phyloP scores from a whole-genome alignment of 2,113 vertebrate genomes.

The Corythoichthys haematopterus region DNA sequence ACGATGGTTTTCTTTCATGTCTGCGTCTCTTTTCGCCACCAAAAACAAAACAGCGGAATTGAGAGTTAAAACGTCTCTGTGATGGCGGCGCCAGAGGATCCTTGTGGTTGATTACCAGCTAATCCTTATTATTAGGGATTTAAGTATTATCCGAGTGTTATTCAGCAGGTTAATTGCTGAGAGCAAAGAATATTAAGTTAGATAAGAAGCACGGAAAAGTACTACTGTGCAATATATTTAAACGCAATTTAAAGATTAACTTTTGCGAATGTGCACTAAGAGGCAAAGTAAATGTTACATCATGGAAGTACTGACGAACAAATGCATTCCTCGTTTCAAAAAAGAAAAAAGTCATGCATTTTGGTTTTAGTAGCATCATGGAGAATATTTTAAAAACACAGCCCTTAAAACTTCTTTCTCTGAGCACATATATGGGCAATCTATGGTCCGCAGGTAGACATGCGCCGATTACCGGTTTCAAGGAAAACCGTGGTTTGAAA shows the following conservation, averaged over 20 bases:
- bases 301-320: not conserved
- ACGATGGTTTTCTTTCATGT: slow-evolving; percentile 36
- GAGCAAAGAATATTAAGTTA: not conserved
- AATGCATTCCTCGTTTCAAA: not conserved
- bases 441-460: too few species aligned
- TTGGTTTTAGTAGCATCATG: not conserved
- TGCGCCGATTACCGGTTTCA: too few species aligned
- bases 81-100: slow-evolving; percentile 8
- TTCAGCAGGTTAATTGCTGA: slow-evolving; percentile 3
- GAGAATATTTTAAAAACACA: too few species aligned
- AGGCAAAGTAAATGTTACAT: not conserved
- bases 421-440: not conserved
- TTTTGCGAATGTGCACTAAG: not conserved
- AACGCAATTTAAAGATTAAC: not conserved
- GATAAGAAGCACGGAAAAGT: not conserved
- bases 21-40: slow-evolving; percentile 10
- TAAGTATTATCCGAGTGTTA: slow-evolving; percentile 4
- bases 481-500: too few species aligned
- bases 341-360: not conserved
- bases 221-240: not conserved
- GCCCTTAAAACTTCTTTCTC: not conserved
- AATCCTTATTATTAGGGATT: slow-evolving; percentile 11
- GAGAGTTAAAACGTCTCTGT: slow-evolving; percentile 4
- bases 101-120: slow-evolving; percentile 5
- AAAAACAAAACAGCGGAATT: not conserved